Evolutionary conservation across 2,797 vertebrate species (phyloP).

Genomic region (Linurgus olivaceus): DNA sequence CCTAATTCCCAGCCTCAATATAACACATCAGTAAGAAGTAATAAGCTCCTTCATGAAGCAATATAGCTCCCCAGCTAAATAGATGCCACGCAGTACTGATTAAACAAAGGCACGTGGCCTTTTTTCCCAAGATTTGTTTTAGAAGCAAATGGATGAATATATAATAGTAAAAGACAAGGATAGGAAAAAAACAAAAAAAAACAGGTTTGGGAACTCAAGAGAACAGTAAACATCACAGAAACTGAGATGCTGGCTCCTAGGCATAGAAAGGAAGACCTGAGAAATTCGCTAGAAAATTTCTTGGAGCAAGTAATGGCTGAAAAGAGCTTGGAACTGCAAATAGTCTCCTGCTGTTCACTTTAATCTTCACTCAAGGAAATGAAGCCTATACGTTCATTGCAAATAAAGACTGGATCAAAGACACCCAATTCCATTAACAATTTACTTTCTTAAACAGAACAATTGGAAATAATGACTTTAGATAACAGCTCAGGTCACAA

Average conservation of each 20-base stretch:
- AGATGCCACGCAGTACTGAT: not conserved
- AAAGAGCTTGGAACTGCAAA: not conserved
- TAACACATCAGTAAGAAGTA: constrained; percentile 1
- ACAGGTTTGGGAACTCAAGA: not conserved
- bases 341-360: not conserved
- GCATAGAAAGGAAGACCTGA: not conserved
- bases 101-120: constrained; percentile 37
- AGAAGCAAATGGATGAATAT: not conserved
- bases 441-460: constrained; percentile 8
- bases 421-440: not conserved
- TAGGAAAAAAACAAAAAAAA: not conserved
- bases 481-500: not conserved
- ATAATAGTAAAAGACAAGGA: not conserved
- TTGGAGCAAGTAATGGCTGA: not conserved
- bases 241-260: not conserved
- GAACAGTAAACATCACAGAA: not conserved
- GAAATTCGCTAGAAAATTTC: not conserved
- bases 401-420: constrained; percentile 5
- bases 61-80: constrained; percentile 26
- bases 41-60: constrained; percentile 31
- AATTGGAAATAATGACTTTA: not conserved
- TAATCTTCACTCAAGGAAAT: not conserved
- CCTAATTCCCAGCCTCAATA: constrained; percentile 26
- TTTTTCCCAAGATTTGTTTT: not conserved
- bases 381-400: not conserved